Evolutionary conservation across 2,888 invertebrate species (phyloP).

Genomic region (Papilio elwesi): DNA sequence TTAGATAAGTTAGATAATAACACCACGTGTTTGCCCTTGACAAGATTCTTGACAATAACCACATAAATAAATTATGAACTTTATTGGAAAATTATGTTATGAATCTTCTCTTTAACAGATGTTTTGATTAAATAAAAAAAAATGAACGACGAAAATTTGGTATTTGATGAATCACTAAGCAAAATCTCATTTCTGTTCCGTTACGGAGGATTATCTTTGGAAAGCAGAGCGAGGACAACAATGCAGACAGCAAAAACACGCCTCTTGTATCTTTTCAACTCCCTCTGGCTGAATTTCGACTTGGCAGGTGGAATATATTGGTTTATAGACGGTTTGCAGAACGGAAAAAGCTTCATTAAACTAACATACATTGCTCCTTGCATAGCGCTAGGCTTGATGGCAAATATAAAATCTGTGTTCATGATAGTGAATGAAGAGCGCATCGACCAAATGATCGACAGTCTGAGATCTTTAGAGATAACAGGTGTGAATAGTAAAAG

Average conservation of each 20-base stretch:
- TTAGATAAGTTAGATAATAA: no score
- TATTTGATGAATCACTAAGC: slow-evolving; percentile 53
- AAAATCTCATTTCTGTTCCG: slow-evolving; percentile 51
- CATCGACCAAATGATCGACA: slow-evolving; percentile 50
- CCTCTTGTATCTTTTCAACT: slow-evolving; percentile 54
- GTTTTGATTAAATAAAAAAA: not conserved
- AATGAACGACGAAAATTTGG: slow-evolving; percentile 1
- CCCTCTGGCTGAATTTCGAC: slow-evolving; percentile 55
- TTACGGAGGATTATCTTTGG: slow-evolving; percentile 54
- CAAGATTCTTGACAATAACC: no score
- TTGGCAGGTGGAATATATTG: slow-evolving; percentile 53
- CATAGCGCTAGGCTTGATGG: slow-evolving; percentile 49
- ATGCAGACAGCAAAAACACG: slow-evolving; percentile 43
- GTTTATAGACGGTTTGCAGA: slow-evolving; percentile 52
- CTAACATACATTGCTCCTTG: slow-evolving; percentile 60
- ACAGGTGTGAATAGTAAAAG: slow-evolving; percentile 39
- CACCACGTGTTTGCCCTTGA: no score
- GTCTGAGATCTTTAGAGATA: slow-evolving; percentile 52
- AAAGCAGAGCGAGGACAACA: slow-evolving; percentile 43
- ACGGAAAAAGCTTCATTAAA: slow-evolving; percentile 53
- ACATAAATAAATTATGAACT: no score
- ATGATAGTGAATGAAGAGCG: slow-evolving; percentile 49
- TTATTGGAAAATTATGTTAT: no score
- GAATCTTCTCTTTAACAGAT: no score
- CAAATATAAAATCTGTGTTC: slow-evolving; percentile 49